Conservation (phyloP, 2,797 vertebrate genomes). For the Ibycter americanus region DNA sequence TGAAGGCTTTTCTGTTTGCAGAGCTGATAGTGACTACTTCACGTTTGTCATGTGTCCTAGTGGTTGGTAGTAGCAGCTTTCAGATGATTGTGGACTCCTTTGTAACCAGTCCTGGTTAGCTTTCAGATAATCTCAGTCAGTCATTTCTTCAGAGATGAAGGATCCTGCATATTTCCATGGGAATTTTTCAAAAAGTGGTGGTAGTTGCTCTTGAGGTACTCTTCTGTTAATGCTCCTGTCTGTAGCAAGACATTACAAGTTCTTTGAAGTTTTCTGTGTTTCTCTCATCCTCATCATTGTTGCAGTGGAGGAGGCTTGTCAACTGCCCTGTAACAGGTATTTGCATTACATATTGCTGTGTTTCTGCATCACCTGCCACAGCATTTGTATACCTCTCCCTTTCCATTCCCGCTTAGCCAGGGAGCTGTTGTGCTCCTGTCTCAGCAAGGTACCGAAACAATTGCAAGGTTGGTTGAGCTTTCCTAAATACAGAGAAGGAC, state of each 20-base stretch:
- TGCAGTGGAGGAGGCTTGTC: not conserved
- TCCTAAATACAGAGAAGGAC: not conserved
- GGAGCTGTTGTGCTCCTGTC: not conserved
- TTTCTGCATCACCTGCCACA: not conserved
- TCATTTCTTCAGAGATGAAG: not conserved
- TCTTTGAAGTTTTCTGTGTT: not conserved
- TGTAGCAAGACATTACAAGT: not conserved
- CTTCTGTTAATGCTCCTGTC: not conserved
- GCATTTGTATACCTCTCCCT: not conserved
- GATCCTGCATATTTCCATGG: not conserved
- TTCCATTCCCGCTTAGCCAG: not conserved
- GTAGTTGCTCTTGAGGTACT: not conserved
- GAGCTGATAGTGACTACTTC: not conserved
- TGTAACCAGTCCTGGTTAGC: not conserved
- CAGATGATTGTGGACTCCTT: not conserved
- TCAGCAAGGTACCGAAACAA: not conserved
- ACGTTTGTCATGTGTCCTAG: not conserved
- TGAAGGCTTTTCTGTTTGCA: not conserved
- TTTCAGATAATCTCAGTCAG: not conserved
- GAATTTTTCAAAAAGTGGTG: not conserved
- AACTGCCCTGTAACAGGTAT: not conserved
- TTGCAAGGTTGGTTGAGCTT: not conserved
- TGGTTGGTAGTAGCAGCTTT: not conserved
- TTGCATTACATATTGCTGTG: not conserved
- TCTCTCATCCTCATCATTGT: not conserved